These are phyloP conservation scores for Dinocampus coccinellae DNA, from an alignment of 2,888 invertebrate genomes.

Conservation along the genomic window DNA sequence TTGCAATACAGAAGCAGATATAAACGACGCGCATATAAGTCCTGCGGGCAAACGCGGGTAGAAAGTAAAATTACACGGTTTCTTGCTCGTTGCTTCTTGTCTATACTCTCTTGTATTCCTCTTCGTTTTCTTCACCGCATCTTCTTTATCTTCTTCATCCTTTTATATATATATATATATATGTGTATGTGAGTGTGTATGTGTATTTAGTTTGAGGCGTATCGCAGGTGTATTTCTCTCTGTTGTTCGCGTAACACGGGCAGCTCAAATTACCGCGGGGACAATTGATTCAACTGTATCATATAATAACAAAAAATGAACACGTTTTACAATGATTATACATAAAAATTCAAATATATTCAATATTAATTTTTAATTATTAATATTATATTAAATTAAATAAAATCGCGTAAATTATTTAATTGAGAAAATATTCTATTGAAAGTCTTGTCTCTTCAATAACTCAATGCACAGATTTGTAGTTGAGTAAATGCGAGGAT, in stretches of 20 bases:
- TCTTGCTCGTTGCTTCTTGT: conserved; percentile 33
- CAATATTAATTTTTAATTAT: no score
- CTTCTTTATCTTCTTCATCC: conserved; percentile 1
- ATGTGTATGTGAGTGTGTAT: neutral
- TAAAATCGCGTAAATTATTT: no score
- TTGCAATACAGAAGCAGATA: conserved; percentile 20
- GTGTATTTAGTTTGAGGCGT: conserved; percentile 1
- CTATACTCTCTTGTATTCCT: neutral
- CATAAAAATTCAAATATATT: no score
- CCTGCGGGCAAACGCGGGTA: conserved; percentile 47
- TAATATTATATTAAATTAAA: no score
- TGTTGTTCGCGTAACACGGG: neutral
- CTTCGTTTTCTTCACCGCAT: neutral
- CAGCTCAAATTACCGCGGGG: conserved; percentile 15
- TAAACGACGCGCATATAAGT: conserved; percentile 21
- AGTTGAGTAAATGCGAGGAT: neutral
- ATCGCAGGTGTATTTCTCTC: conserved; percentile 10
- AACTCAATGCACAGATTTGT: neutral
- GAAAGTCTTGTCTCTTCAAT: no score
- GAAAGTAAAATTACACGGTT: conserved; percentile 57
- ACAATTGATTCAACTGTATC: conserved; percentile 10
- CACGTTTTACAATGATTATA: no score
- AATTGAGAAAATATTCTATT: no score
- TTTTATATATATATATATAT: neutral
- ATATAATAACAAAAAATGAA: no score